These are phyloP conservation scores for Lepisosteus oculatus DNA, from an alignment of 2,113 vertebrate genomes.

Conservation along the genomic window DNA sequence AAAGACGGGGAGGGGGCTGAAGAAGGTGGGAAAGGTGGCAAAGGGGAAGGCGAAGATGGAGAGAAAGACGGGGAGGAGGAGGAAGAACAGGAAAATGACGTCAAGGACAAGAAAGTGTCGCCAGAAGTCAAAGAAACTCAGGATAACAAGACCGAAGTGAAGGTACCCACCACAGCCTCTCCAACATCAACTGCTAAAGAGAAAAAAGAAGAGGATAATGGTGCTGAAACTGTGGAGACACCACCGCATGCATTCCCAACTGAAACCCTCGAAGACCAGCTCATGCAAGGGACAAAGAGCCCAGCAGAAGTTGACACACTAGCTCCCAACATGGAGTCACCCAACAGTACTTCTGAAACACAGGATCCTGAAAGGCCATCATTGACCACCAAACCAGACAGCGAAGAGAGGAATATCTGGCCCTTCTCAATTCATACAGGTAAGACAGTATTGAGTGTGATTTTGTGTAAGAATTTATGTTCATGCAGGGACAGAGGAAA, in stretches of 20 bases:
- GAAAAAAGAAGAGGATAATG: conserved; percentile 65
- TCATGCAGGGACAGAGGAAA: too few species aligned
- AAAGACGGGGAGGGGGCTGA: conserved; percentile 61
- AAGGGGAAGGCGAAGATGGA: conserved; percentile 72
- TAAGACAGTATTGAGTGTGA: conserved; percentile 47
- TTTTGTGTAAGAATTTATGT: too few species aligned
- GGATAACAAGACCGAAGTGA: conserved; percentile 40
- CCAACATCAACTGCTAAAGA: conserved; percentile 59
- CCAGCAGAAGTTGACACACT: conserved; percentile 34
- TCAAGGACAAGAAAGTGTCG: conserved; percentile 65
- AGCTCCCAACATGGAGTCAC: conserved; percentile 69
- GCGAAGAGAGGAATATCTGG: conserved; percentile 40
- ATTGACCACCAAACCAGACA: conserved; percentile 40
- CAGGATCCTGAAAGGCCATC: conserved; percentile 49
- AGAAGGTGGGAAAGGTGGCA: conserved; percentile 68
- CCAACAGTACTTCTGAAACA: conserved; percentile 53
- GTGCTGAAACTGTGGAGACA: conserved; percentile 38
- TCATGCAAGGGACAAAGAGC: conserved; percentile 27
- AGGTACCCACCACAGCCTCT: conserved; percentile 31
- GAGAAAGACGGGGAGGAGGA: conserved; percentile 60
- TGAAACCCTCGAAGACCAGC: conserved; percentile 29
- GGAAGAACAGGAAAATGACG: conserved; percentile 68
- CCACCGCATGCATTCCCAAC: conserved; percentile 41
- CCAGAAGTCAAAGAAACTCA: conserved; percentile 9
- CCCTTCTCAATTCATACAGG: conserved; percentile 83